Evolutionary conservation across 2,113 vertebrate species (phyloP).

Genomic region (Plestiodon gilberti): DNA sequence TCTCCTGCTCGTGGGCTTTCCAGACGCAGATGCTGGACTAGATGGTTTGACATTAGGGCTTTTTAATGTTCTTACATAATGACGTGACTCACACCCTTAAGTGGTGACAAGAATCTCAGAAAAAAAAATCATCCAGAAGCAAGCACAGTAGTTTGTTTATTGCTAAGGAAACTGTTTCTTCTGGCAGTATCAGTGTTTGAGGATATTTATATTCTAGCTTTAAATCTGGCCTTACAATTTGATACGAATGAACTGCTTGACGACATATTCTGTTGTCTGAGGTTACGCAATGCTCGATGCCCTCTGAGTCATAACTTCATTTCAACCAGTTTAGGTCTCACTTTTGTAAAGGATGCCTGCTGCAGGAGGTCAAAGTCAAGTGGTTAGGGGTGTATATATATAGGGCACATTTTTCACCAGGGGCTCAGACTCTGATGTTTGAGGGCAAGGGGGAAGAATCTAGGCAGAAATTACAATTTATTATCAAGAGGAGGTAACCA

Average conservation of each 20-base stretch:
- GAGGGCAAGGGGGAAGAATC: background rate
- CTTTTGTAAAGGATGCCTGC: constrained; percentile 16
- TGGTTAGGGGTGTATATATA: background rate
- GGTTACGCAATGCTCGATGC: constrained; percentile 11
- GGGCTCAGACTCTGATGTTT: constrained; percentile 17
- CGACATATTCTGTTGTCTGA: constrained; percentile 37
- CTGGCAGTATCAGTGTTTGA: constrained; percentile 32
- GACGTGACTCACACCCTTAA: constrained; percentile 25
- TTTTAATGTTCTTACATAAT: background rate
- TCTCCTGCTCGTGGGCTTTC: no score
- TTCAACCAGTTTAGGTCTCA: constrained; percentile 30
- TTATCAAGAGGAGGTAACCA: constrained; percentile 31
- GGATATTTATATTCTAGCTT: constrained; percentile 22
- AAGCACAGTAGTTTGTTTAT: constrained; percentile 25
- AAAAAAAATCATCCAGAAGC: constrained; percentile 35
- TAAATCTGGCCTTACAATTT: constrained; percentile 16
- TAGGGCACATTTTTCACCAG: background rate
- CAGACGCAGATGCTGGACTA: no score
- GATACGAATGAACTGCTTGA: background rate
- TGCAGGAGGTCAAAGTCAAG: constrained; percentile 17
- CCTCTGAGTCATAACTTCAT: constrained; percentile 23
- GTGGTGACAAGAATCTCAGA: constrained; percentile 15
- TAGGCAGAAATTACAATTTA: constrained; percentile 12
- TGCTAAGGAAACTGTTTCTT: constrained; percentile 18
- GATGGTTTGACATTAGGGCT: no score